Evolutionary conservation across 2,888 invertebrate genomes (phyloP), one percentile per base, ranked within the genome.

Genomic region (Leptogaster cylindrica): DNA sequence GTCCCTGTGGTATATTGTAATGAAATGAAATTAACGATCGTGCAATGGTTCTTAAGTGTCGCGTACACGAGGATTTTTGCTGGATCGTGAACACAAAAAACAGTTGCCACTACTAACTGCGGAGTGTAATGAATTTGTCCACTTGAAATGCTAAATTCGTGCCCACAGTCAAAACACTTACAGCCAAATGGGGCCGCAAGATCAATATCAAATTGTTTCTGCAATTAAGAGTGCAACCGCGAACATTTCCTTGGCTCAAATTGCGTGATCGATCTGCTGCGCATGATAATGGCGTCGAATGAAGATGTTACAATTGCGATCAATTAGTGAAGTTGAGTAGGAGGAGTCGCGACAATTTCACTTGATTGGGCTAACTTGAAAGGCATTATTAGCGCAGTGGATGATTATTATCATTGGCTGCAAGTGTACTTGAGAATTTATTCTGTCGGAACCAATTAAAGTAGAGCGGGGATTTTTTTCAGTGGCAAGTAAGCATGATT

Each of bases 11-110:
- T 20, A 31, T 55, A 41, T 58, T 58, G 58, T 58, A 58, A 58
- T 58, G 58, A 41, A 58, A 58, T 25, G 39, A 58, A 52, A 58
- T 58, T 58, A 58, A 58, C 58, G 58, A 58, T 58, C 58, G 58
- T 58, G 58, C 58, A 58, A 14, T 36, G 58, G 39, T 41, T 58
- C 14, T 25, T 25, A 58, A 58, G 58, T 58, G 58, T 25, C 41
- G 58, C 58, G n/a, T n/a, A n/a, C n/a, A 36, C 36, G 31, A 14
- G 41, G 36, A 41, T 41, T 58, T 36, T 20, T 28, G 39, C 28
- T 28, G 14, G 58, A 58, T 58, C 14, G 25, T 6, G 25, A 8
- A 8, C 4, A 36, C 25, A 18, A 14, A 16, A 25, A 41, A 58
- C 58, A 25, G 58, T 58, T n/a, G 58, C 39, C 58, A 39, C 31